These are phyloP conservation scores for Ovis canadensis DNA, from an alignment of 2,113 vertebrate species.

Conservation along the genomic window DNA sequence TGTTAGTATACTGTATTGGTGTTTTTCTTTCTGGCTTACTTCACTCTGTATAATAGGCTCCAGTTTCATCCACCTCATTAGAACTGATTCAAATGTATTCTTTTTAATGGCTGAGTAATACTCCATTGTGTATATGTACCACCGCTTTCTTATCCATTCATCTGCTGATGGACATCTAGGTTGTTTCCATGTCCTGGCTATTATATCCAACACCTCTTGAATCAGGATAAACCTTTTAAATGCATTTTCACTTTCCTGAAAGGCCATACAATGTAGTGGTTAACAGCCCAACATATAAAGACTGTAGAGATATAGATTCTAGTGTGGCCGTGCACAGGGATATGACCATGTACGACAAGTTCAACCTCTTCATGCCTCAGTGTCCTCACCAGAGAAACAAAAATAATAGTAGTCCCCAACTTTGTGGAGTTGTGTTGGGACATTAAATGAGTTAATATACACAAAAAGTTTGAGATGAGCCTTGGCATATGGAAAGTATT, in stretches of 20 bases:
- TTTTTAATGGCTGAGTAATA: no score
- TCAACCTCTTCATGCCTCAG: background rate
- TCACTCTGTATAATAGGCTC: no score
- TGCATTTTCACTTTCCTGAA: background rate
- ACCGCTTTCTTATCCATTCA: no score
- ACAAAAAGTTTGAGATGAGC: background rate
- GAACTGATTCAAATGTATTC: no score
- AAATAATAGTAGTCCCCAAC: background rate
- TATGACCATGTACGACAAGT: accelerated
- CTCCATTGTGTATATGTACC: no score
- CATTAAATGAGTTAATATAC: background rate
- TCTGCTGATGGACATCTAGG: no score
- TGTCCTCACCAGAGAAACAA: background rate
- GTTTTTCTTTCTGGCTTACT: no score
- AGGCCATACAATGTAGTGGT: no score
- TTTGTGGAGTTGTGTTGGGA: background rate
- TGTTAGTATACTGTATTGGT: no score
- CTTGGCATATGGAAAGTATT: background rate
- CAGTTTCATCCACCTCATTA: no score
- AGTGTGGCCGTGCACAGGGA: accelerated
- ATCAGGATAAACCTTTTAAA: background rate
- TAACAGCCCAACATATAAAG: background rate
- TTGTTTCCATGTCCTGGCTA: no score
- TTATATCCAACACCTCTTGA: background rate
- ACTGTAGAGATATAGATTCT: background rate